A percentile compares a stretch with the other conserved stretches of the same genome.
Evolutionary conservation across 2,888 invertebrate species (phyloP).

Genomic region (Notodonta dromedarius): DNA sequence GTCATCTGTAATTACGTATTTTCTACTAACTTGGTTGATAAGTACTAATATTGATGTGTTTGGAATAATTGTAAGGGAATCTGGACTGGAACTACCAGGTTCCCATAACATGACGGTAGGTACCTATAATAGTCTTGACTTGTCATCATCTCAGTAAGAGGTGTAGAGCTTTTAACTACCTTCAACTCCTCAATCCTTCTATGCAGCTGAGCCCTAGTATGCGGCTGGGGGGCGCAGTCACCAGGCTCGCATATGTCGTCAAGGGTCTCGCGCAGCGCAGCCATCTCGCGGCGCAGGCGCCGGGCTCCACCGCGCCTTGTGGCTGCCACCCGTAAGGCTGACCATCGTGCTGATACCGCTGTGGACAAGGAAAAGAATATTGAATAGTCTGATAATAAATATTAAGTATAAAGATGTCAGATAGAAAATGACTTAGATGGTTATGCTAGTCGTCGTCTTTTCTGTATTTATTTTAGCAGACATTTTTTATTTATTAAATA

Average conservation of each 20-base stretch:
- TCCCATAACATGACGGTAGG: not conserved
- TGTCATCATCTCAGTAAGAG: too few species aligned
- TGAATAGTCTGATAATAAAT: not conserved
- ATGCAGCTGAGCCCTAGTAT: constrained; percentile 74
- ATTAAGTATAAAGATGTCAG: too few species aligned
- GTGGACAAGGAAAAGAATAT: constrained; percentile 30
- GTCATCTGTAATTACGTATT: too few species aligned
- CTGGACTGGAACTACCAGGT: not conserved
- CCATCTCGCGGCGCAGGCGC: constrained; percentile 85
- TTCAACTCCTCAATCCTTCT: constrained; percentile 77
- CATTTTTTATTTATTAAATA: too few species aligned
- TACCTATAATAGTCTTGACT: too few species aligned
- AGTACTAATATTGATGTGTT: too few species aligned
- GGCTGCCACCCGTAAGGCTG: constrained; percentile 74
- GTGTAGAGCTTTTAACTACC: constrained; percentile 42
- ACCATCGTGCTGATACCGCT: constrained; percentile 81
- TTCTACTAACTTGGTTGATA: too few species aligned
- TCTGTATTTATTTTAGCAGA: too few species aligned
- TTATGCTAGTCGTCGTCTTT: too few species aligned
- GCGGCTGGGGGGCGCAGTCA: constrained; percentile 83
- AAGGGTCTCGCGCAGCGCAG: constrained; percentile 84
- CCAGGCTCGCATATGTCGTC: constrained; percentile 85
- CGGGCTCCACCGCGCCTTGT: constrained; percentile 75
- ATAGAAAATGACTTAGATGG: too few species aligned
- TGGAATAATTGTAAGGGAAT: too few species aligned